Evolutionary conservation across 2,113 vertebrate species (phyloP).

Genomic region (Henicopernis longicauda): DNA sequence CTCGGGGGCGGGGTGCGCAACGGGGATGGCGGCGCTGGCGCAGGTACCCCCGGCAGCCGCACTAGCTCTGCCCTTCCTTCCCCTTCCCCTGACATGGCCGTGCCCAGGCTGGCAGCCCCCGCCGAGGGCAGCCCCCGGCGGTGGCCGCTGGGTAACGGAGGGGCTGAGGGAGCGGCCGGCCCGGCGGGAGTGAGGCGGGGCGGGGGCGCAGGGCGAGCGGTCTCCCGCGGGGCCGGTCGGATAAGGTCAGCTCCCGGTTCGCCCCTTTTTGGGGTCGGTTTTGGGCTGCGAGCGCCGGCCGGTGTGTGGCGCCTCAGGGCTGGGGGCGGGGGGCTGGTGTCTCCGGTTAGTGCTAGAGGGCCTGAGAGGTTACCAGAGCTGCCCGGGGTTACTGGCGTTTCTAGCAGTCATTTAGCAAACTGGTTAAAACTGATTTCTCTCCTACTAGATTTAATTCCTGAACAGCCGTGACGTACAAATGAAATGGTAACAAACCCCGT

Average conservation of each 20-base stretch:
- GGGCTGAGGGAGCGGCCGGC: neutral
- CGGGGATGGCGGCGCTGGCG: no score
- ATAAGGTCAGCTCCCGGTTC: neutral
- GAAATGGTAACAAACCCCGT: rapidly evolving
- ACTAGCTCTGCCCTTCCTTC: rapidly evolving
- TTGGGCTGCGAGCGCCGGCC: neutral
- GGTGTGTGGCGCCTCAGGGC: neutral
- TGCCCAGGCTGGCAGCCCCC: neutral
- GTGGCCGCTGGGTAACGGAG: neutral
- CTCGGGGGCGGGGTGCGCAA: no score
- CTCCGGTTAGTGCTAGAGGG: rapidly evolving
- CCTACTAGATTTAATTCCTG: neutral
- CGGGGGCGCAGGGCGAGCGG: neutral
- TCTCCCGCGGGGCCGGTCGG: neutral
- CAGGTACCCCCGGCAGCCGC: rapidly evolving
- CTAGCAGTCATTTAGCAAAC: no score
- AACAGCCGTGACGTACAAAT: rapidly evolving
- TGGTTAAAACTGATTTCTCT: neutral
- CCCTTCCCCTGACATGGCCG: rapidly evolving
- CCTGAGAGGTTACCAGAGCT: rapidly evolving
- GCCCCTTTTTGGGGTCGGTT: neutral
- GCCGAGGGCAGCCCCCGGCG: no score
- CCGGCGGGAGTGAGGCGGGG: neutral
- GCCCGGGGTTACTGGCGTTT: neutral
- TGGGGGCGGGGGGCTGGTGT: no score